phyloP scores from a whole-genome alignment of 2,797 vertebrate species.

The Mus minutoides region DNA sequence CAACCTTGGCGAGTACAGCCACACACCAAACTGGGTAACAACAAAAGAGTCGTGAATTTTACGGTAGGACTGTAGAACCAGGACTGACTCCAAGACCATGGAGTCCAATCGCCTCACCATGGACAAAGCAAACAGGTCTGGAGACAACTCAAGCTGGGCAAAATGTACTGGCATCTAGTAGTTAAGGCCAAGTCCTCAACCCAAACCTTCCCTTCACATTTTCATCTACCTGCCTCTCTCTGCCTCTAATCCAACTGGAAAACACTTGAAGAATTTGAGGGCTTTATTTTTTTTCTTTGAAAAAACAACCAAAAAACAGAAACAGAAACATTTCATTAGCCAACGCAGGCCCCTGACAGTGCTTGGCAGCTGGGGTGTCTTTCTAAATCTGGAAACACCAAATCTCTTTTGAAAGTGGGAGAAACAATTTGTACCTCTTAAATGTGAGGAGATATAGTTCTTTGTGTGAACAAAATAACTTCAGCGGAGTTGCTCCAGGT shows the following conservation, averaged over 20 bases:
- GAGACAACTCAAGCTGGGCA: neutral
- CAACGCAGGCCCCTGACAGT: slow-evolving; percentile 84
- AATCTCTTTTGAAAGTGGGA: slow-evolving; percentile 83
- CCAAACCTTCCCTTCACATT: neutral
- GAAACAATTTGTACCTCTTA: slow-evolving; percentile 83
- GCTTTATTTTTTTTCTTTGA: slow-evolving; percentile 54
- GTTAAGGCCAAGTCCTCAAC: neutral
- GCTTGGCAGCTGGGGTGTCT: slow-evolving; percentile 81
- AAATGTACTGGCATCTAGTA: neutral
- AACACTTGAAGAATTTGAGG: slow-evolving; percentile 72
- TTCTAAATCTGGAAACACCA: slow-evolving; percentile 83
- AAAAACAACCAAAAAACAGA: slow-evolving; percentile 50
- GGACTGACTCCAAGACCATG: neutral
- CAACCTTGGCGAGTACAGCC: neutral
- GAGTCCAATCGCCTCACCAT: neutral
- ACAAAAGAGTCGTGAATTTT: neutral
- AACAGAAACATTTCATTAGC: slow-evolving; percentile 76
- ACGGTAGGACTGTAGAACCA: slow-evolving; percentile 5
- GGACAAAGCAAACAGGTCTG: neutral
- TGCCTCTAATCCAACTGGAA: slow-evolving; percentile 57
- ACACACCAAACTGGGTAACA: neutral
- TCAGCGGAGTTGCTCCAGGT: slow-evolving; percentile 74
- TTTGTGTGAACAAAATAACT: slow-evolving; percentile 65
- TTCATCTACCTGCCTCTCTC: slow-evolving; percentile 21
- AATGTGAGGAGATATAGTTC: slow-evolving; percentile 79